Evolutionary conservation across 2,797 vertebrate genomes (phyloP).

Genomic region (Periophthalmus magnuspinnatus): DNA sequence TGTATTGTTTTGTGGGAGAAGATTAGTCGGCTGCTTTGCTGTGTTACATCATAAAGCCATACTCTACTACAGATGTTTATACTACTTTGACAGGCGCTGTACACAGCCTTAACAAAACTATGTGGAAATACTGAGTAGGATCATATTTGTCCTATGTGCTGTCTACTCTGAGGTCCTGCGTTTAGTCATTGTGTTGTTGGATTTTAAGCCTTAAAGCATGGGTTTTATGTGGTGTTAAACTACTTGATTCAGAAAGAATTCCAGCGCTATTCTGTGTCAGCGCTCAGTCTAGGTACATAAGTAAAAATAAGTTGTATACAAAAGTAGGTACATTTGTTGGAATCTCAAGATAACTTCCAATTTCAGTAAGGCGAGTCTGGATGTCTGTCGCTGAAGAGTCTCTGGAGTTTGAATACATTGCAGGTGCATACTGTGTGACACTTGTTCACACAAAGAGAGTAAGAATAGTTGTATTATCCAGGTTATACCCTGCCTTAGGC

Average conservation of each 20-base stretch:
- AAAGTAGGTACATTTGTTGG: no score
- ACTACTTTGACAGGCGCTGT: slow-evolving; percentile 33
- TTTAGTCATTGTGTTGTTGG: slow-evolving; percentile 25
- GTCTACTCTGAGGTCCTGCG: neutral
- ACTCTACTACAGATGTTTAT: slow-evolving; percentile 55
- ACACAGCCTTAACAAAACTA: slow-evolving; percentile 18
- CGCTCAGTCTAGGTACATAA: no score
- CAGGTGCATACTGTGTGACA: neutral
- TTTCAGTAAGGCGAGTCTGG: no score
- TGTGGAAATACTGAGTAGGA: slow-evolving; percentile 19
- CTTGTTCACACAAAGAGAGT: neutral
- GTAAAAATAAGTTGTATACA: no score
- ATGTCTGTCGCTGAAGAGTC: neutral
- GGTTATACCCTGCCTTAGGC: neutral
- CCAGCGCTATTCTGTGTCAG: no score
- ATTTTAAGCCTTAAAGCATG: neutral
- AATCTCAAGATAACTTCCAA: no score
- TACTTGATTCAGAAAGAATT: neutral
- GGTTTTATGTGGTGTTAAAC: neutral
- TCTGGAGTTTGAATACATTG: neutral
- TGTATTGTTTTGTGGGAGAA: slow-evolving; percentile 57
- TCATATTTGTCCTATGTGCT: slow-evolving; percentile 14
- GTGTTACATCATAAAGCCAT: slow-evolving; percentile 43
- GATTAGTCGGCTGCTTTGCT: slow-evolving; percentile 58
- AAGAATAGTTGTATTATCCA: neutral